phyloP scores from a whole-genome alignment of 1,140 invertebrate genomes.

The Pseudomyrmex cubaensis region DNA sequence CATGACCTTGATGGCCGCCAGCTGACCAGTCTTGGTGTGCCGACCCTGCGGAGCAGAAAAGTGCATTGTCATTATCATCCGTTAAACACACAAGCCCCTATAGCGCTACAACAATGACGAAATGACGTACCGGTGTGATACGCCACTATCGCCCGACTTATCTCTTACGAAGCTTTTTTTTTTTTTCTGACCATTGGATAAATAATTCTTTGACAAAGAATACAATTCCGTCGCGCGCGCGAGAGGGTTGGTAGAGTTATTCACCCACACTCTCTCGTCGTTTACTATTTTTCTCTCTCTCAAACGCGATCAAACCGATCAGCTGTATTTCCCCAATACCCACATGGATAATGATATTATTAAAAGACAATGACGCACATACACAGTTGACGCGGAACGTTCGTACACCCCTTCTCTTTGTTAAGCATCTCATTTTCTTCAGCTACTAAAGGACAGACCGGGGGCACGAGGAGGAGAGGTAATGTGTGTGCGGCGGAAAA shows the following conservation, averaged over 20 bases:
- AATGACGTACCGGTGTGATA: neutral
- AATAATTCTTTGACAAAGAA: neutral
- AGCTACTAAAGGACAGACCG: neutral
- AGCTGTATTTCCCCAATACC: no score
- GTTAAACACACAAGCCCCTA: neutral
- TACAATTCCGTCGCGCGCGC: no score
- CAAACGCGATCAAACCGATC: no score
- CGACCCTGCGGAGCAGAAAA: slow-evolving; percentile 90
- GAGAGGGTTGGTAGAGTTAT: no score
- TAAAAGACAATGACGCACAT: slow-evolving; percentile 33
- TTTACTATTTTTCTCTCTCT: no score
- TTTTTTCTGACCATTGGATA: neutral
- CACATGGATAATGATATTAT: slow-evolving; percentile 10
- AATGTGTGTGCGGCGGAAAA: neutral
- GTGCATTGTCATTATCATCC: slow-evolving; percentile 36
- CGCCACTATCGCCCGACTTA: neutral
- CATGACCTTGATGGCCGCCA: slow-evolving; percentile 99
- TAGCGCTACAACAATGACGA: neutral
- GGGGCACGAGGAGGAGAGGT: neutral
- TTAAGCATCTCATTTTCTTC: slow-evolving; percentile 4
- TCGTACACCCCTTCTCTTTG: neutral
- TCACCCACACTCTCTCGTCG: no score
- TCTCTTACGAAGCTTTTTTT: neutral
- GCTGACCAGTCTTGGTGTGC: slow-evolving; percentile 99
- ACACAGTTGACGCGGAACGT: neutral